phyloP scores from a whole-genome alignment of 64 coral and sea anemone genomes.

The Montipora cactus region DNA sequence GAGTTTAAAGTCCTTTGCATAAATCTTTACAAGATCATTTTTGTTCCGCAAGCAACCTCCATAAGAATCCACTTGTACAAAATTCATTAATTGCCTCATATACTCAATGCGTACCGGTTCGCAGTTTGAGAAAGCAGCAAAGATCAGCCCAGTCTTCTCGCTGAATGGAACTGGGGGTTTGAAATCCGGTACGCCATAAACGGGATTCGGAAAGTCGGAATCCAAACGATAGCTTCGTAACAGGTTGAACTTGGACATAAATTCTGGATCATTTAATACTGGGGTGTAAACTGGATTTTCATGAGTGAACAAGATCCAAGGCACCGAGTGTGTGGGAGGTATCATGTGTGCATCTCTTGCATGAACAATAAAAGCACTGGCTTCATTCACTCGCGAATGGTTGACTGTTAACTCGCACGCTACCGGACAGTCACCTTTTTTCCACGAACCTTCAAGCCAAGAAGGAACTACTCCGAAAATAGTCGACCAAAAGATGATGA shows the following conservation, averaged over 20 bases:
- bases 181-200: slow-evolving; percentile 24
- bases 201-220: background rate
- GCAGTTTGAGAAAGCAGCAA: background rate
- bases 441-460: too few species aligned
- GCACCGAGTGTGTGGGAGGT: too few species aligned
- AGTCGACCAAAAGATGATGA: too few species aligned
- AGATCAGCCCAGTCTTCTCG: slow-evolving; percentile 32
- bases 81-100: slow-evolving; percentile 59
- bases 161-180: slow-evolving; percentile 51
- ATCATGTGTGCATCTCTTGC: too few species aligned
- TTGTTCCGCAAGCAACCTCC: slow-evolving; percentile 58
- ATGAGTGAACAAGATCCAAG: too few species aligned
- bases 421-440: background rate
- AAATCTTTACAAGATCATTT: background rate
- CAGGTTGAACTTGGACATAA: slow-evolving; percentile 15
- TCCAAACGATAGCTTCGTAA: slow-evolving; percentile 40
- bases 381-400: background rate
- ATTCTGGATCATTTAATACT: background rate
- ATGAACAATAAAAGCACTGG: slow-evolving; percentile 39
- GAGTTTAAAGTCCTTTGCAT: background rate
- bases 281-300: slow-evolving; percentile 74
- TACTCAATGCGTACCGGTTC: slow-evolving; percentile 7
- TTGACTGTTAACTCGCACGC: too few species aligned
- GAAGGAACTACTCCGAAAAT: too few species aligned
- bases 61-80: slow-evolving; percentile 11